These are phyloP conservation scores for Scelioninae gen. 1 DNA, from an alignment of 2,888 invertebrate genomes.

Conservation along the genomic window DNA sequence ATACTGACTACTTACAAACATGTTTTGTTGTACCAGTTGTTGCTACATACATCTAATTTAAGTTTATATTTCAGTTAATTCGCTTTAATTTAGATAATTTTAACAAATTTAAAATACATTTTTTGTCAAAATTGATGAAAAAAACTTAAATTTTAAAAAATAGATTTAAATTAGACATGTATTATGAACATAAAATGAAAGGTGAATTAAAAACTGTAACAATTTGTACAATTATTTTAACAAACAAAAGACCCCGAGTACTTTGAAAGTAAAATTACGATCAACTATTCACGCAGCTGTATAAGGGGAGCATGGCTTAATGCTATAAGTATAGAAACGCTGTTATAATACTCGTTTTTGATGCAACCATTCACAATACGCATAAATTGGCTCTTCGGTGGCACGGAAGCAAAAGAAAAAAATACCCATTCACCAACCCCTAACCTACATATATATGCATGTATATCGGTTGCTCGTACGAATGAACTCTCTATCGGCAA, in stretches of 20 bases:
- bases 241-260: constrained; percentile 10
- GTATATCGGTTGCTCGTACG: too few relatives aligned
- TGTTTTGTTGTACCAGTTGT: too few relatives aligned
- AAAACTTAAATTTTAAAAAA: too few relatives aligned
- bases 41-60: too few relatives aligned
- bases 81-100: too few relatives aligned
- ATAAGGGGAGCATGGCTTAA: constrained; percentile 1
- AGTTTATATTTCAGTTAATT: too few relatives aligned
- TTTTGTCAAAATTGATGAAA: too few relatives aligned
- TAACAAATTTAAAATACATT: too few relatives aligned
- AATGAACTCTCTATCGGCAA: too few relatives aligned
- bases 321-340: constrained; percentile 22
- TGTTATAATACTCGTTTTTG: constrained; percentile 38
- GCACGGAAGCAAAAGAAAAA: constrained; percentile 31
- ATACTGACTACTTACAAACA: too few relatives aligned
- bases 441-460: too few relatives aligned
- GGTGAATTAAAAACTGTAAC: constrained; percentile 20
- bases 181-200: background rate
- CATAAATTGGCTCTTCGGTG: constrained; percentile 47
- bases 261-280: constrained; percentile 35
- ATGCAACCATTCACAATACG: constrained; percentile 40
- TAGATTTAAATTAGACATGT: background rate
- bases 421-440: constrained; percentile 34
- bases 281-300: constrained; percentile 33
- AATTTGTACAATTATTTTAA: constrained; percentile 20